phyloP scores from a whole-genome alignment of 2,113 vertebrate species.

The Colinus virginianus region DNA sequence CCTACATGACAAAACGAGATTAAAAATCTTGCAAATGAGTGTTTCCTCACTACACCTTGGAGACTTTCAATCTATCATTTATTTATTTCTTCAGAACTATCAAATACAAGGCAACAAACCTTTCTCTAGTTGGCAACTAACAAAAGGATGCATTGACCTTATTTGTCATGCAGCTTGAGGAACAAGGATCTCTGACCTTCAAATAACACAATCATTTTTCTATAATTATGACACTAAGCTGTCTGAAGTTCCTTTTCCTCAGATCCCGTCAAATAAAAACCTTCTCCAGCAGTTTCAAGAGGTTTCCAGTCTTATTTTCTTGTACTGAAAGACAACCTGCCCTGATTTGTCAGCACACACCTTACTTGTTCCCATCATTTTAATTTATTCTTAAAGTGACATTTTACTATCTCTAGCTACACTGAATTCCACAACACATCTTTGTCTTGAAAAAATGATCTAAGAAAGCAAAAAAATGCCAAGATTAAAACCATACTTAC shows the following conservation, averaged over 20 bases:
- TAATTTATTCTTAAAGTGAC: not conserved
- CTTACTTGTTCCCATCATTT: not conserved
- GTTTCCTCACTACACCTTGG: not conserved
- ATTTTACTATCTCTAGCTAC: not conserved
- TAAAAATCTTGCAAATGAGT: not conserved
- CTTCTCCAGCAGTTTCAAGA: not conserved
- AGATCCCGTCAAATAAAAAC: not conserved
- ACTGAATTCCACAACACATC: not conserved
- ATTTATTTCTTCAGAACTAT: not conserved
- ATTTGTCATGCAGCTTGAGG: not conserved
- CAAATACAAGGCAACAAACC: not conserved
- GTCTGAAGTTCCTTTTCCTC: not conserved
- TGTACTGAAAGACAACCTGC: not conserved
- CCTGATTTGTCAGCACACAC: not conserved
- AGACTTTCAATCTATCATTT: not conserved
- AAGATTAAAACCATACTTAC: conserved; percentile 79
- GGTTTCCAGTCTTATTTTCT: not conserved
- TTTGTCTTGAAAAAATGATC: not conserved
- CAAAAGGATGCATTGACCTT: not conserved
- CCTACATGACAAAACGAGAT: not conserved
- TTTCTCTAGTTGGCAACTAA: not conserved
- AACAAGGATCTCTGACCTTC: not conserved
- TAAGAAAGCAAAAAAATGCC: not conserved
- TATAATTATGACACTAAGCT: not conserved
- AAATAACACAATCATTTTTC: not conserved